Conservation (phyloP, 2,113 vertebrate species). For the cat (Felis catus) region DNA sequence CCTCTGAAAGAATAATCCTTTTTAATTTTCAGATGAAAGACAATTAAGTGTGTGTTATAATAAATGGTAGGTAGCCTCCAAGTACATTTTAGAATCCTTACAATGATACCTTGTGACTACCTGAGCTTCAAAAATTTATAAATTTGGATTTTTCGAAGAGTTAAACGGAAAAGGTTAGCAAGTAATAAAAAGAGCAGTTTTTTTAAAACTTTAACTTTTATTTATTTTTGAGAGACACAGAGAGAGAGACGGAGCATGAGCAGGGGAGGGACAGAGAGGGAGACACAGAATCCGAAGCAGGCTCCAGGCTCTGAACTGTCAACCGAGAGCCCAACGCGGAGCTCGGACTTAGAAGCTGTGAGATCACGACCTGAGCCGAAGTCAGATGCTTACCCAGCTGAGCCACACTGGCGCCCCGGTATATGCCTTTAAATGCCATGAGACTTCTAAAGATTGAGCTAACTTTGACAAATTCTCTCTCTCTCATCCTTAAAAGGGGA, state of each 20-base stretch:
- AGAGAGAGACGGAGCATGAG: too few species aligned
- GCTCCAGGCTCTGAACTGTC: too few species aligned
- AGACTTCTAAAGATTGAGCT: background rate
- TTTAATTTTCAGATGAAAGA: background rate
- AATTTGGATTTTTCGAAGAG: background rate
- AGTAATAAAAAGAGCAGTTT: background rate
- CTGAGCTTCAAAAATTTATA: background rate
- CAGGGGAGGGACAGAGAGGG: too few species aligned
- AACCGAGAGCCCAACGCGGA: fast-evolving
- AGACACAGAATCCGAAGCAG: too few species aligned
- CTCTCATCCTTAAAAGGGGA: background rate
- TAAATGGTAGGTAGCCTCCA: background rate
- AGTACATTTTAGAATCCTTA: background rate
- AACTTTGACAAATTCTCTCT: background rate
- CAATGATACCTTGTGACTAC: background rate
- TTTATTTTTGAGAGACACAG: too few species aligned
- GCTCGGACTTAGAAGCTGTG: too few species aligned
- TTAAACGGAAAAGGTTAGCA: background rate
- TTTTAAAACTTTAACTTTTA: too few species aligned
- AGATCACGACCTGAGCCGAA: too few species aligned
- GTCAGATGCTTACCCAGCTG: too few species aligned
- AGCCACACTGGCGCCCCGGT: too few species aligned
- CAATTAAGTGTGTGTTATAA: background rate
- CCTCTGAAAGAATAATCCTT: background rate
- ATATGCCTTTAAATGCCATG: background rate